phyloP scores from a whole-genome alignment of 2,797 vertebrate genomes.

The Trematomus bernacchii region DNA sequence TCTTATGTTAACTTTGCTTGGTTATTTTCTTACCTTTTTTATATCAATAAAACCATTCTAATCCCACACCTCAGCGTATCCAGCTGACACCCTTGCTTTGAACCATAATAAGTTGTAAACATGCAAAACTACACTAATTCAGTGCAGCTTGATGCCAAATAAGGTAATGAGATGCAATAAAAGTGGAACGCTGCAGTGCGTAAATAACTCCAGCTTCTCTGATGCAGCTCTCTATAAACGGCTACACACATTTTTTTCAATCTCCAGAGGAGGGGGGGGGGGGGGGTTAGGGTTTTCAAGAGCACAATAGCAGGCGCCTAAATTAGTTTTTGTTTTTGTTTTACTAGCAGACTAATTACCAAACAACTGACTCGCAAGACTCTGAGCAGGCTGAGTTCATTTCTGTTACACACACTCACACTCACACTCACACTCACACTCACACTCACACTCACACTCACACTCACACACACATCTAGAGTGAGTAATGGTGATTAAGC shows the following conservation, averaged over 20 bases:
- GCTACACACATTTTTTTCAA: constrained; percentile 34
- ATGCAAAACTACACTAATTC: constrained; percentile 11
- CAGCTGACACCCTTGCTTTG: neutral
- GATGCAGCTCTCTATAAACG: constrained; percentile 58
- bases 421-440: constrained; percentile 19
- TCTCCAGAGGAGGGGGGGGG: neutral
- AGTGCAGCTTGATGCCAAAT: constrained; percentile 18
- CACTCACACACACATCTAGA: no score
- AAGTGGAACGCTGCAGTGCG: constrained; percentile 27
- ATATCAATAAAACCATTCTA: neutral
- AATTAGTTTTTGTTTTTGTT: constrained; percentile 51
- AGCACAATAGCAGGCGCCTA: constrained; percentile 42
- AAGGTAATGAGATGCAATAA: constrained; percentile 28
- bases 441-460: no score
- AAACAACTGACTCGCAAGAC: constrained; percentile 54
- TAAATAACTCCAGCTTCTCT: constrained; percentile 41
- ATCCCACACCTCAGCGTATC: neutral
- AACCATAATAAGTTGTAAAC: constrained; percentile 15
- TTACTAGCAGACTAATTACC: constrained; percentile 65
- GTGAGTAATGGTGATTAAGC: constrained; percentile 16
- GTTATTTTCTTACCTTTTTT: no score
- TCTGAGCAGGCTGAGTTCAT: neutral
- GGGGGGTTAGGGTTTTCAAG: constrained; percentile 9
- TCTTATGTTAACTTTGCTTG: no score
- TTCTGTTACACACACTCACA: neutral